Base-by-base conservation (phyloP, 2,113 vertebrate species). In the Electrona antarctica region DNA sequence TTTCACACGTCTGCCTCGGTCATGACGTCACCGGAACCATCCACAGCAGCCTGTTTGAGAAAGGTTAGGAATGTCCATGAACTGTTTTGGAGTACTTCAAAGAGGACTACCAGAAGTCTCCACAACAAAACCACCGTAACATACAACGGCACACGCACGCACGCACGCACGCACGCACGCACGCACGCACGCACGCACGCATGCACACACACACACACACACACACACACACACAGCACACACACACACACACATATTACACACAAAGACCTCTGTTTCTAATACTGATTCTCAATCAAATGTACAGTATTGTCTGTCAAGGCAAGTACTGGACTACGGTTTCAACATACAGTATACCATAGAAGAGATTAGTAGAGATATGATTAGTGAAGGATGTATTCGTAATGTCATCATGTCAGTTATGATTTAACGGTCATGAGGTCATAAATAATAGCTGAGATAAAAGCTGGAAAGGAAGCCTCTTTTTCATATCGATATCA, bases 351-450 rank as follows among this genome's bases (percentile, higher is more conserved):
- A 21, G 21, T 50, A 10, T 49, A 28, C 33, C 5, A 41, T 69
- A 33, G 55, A 49, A 51, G 13, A 46, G 64, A 74, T 74, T 48
- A 67, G 67, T 77, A 52, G 48, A 56, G 46, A 55, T n/a, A 67
- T 68, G 11, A 56, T 64, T 59, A 57, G 80, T 57, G 56, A 48
- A 73, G 8, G 50, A 60, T 52, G 60, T 52, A 55, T 65, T 51
- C 41, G 47, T 46, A 49, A 57, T 62, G 64, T n/a, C n/a, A 69
- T 69, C 7, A 7, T 50, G 21, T 60, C 61, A 69, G 48, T 11
- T 55, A 63, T 80, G 60, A 77, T 73, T 78, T 71, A 71, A 69
- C 67, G 61, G 15, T 59, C 13, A 29, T 61, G 51, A 72, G 71
- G 54, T 68, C 71, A 69, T 77, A 79, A 77, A 69, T 77, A 67